Evolutionary conservation across 2,888 invertebrate genomes (phyloP).

Genomic region (Listrodromus nycthemerus): DNA sequence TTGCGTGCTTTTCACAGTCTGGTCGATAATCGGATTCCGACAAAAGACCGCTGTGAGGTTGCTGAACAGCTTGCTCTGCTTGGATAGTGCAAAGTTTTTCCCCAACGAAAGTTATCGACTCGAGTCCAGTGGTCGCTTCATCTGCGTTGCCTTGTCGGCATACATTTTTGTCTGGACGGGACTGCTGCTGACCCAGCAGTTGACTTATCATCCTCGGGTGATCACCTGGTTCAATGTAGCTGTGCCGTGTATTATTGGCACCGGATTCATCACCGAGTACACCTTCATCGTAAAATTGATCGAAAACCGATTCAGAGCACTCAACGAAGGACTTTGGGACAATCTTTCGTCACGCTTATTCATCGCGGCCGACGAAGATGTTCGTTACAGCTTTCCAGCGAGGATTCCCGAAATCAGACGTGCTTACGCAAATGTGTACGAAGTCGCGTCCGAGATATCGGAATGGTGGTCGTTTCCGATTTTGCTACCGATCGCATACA

Average conservation of each 20-base stretch:
- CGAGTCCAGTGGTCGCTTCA: conserved; percentile 10
- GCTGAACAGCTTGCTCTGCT: conserved; percentile 31
- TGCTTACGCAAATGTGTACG: conserved; percentile 63
- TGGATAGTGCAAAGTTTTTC: not conserved
- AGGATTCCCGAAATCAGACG: conserved; percentile 32
- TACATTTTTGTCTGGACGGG: conserved; percentile 18
- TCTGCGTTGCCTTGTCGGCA: not conserved
- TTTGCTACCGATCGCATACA: conserved; percentile 40
- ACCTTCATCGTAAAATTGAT: conserved; percentile 49
- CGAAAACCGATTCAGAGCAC: conserved; percentile 25
- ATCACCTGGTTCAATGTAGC: conserved; percentile 13
- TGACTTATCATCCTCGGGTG: not conserved
- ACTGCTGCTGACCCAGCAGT: not conserved
- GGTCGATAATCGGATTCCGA: conserved; percentile 15
- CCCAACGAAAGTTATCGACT: not conserved
- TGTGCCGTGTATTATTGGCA: conserved; percentile 2
- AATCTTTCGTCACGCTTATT: not conserved
- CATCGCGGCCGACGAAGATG: not conserved
- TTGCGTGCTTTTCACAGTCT: not conserved
- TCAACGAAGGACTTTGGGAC: conserved; percentile 50
- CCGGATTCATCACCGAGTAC: conserved; percentile 64
- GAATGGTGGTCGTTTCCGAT: conserved; percentile 67
- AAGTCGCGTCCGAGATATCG: conserved; percentile 64
- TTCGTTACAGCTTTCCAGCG: not conserved
- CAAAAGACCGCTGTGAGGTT: conserved; percentile 15